Evolutionary conservation across 2,797 vertebrate genomes (phyloP), one percentile per base, ranked within the genome.

Genomic region (Chelidonichthys spinosus): DNA sequence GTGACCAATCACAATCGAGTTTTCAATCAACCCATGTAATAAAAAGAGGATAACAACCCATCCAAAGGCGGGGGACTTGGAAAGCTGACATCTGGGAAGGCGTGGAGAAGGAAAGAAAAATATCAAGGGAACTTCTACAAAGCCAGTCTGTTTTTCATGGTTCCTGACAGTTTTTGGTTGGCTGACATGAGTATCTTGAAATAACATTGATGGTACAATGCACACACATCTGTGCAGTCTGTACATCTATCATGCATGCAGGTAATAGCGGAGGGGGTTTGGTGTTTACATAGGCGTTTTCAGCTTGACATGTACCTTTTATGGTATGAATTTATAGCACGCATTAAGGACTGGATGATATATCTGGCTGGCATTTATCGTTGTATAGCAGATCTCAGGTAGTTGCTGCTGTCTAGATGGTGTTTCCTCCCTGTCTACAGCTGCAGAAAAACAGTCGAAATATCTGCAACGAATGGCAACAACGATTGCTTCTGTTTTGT

Each of bases 141-240:
- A 69, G 39, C 33, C 13, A 8, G 55, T 25, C 47, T 18, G 40
- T 83, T 81, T 76, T 63, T 83, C 68, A 64, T 18, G 2, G 53
- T 54, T 68, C 42, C 54, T 15, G 61, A 56, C 73, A 70, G 71
- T 49, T 82, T 72, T 59, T 37, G 15, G 66, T 74, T 25, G 14
- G 50, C 14, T 78, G 74, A 62, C 76, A n/a, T 8, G 56, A 33
- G 42, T 58, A 25, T 83, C 81, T 62, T 71, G 25, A 77, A 69
- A 76, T 68, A 78, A 79, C 85, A 81, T 79, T 74, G 87, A 88
- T 52, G 73, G 64, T 74, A 47, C 72, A 63, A 67, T 72, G 74
- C 81, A 50, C 61, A 62, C 58, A 81, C 72, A 82, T 78, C 79
- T 82, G 77, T 66, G 14, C 73, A 33, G 61, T 54, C 60, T 40